These are phyloP conservation scores for Plestiodon gilberti DNA, from an alignment of 2,113 vertebrate genomes.

Conservation along the genomic window DNA sequence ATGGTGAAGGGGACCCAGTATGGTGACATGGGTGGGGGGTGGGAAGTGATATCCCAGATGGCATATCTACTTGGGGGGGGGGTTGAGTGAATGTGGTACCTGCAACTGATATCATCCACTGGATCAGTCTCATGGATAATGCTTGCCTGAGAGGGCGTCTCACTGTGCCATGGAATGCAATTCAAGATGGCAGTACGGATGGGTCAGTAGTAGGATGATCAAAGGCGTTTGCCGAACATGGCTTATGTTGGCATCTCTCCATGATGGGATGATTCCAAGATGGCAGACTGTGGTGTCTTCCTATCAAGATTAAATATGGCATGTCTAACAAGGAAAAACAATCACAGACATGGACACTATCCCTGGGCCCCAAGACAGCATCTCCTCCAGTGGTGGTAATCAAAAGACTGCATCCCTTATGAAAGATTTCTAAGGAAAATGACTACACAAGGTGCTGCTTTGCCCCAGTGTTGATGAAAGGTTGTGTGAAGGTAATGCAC, in stretches of 20 bases:
- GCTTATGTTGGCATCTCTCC: constrained; percentile 15
- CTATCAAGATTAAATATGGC: neutral
- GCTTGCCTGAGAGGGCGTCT: neutral
- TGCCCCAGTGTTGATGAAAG: neutral
- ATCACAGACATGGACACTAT: neutral
- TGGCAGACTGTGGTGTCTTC: neutral
- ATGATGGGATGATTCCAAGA: constrained; percentile 20
- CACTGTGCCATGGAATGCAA: neutral
- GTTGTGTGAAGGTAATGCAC: neutral
- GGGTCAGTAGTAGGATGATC: neutral
- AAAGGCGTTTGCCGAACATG: neutral
- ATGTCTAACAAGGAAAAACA: neutral
- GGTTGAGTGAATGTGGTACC: neutral
- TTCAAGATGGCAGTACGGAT: neutral
- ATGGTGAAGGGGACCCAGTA: constrained; percentile 18
- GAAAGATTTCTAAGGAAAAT: neutral
- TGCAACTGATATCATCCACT: neutral
- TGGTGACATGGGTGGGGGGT: neutral
- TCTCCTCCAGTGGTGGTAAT: neutral
- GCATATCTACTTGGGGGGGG: neutral
- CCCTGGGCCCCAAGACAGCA: neutral
- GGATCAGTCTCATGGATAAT: neutral
- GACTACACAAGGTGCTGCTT: neutral
- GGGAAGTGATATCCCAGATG: neutral
- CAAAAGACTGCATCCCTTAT: neutral